phyloP scores from a whole-genome alignment of 2,888 invertebrate species.

The Anarsia innoxiella region DNA sequence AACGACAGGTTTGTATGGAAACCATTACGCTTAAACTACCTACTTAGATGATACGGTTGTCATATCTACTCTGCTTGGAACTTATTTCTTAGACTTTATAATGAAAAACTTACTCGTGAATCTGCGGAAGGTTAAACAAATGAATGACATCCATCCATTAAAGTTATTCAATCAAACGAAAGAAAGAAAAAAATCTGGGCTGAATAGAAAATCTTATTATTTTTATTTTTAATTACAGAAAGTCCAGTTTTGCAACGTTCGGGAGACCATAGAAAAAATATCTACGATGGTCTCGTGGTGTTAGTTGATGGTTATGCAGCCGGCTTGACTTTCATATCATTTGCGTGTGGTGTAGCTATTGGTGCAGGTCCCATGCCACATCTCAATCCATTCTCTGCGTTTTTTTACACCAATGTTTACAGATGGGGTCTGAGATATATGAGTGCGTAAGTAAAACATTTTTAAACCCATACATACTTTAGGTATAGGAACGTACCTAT shows the following conservation, averaged over 20 bases:
- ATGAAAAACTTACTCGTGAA: too few relatives aligned
- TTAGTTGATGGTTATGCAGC: constrained; percentile 1
- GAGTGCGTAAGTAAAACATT: constrained; percentile 4
- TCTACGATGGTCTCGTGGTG: constrained; percentile 16
- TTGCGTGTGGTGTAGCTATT: constrained; percentile 1
- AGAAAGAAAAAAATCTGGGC: too few relatives aligned
- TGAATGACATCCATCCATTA: too few relatives aligned
- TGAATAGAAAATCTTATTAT: neutral
- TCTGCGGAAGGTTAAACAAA: too few relatives aligned
- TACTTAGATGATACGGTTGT: too few relatives aligned
- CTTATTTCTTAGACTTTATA: too few relatives aligned
- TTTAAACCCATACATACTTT: too few relatives aligned
- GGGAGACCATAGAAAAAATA: constrained; percentile 1
- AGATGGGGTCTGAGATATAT: constrained; percentile 1
- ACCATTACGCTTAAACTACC: too few relatives aligned
- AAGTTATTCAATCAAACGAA: too few relatives aligned
- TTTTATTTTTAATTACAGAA: too few relatives aligned
- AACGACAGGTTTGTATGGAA: constrained; percentile 25
- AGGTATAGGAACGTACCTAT: too few relatives aligned
- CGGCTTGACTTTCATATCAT: neutral
- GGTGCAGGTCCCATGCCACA: neutral
- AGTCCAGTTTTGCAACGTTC: neutral
- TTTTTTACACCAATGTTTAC: constrained; percentile 1
- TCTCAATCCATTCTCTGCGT: constrained; percentile 1
- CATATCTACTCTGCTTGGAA: too few relatives aligned